phyloP scores from a whole-genome alignment of 2,113 vertebrate genomes.

The Aplodontia rufa region DNA sequence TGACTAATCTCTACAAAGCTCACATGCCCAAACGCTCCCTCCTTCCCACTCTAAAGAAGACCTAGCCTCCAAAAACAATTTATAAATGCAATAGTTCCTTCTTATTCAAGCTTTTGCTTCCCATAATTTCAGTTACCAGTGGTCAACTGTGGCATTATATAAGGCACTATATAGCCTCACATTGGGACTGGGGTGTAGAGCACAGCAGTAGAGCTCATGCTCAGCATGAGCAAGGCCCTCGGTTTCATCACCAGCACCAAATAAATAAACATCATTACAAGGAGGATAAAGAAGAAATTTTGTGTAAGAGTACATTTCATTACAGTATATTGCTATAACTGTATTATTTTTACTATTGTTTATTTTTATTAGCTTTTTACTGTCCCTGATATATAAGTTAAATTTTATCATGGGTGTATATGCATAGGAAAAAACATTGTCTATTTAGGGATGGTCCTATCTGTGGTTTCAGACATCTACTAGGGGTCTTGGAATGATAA shows the following conservation, averaged over 20 bases:
- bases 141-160: not conserved
- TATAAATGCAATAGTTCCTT: not conserved
- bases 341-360: not conserved
- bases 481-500: too few species aligned
- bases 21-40: not conserved
- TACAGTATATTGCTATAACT: too few species aligned
- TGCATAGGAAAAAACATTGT: not conserved
- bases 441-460: not conserved
- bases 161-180: not conserved
- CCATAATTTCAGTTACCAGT: too few species aligned
- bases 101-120: not conserved
- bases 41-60: not conserved
- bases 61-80: not conserved
- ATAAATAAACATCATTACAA: too few species aligned
- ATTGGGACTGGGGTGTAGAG: not conserved
- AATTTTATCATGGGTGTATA: not conserved
- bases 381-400: not conserved
- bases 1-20: not conserved
- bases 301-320: not conserved
- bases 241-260: not conserved
- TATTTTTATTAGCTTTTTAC: not conserved
- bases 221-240: not conserved
- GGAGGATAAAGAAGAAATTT: not conserved
- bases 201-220: not conserved
- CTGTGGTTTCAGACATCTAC: not conserved